A percentile compares a stretch with the other conserved stretches of the same genome.
Evolutionary conservation across 2,888 invertebrate species (phyloP).

Genomic region (Patella pellucida): DNA sequence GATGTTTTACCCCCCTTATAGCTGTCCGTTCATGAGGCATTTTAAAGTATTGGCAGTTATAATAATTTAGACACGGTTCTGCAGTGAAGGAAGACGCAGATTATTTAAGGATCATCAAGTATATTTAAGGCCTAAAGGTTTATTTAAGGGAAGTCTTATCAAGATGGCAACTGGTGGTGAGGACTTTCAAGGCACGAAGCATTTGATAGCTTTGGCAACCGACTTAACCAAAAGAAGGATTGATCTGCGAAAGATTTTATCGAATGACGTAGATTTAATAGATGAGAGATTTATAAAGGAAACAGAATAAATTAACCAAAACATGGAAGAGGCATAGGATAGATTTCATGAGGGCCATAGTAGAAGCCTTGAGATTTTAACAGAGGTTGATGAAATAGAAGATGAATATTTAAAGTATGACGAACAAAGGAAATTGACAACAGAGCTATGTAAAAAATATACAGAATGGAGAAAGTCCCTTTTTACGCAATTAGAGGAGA

Average conservation of each 20-base stretch:
- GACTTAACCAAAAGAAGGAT: not conserved
- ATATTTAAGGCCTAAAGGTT: too few species aligned
- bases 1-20: too few species aligned
- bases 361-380: not conserved
- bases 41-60: too few species aligned
- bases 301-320: not conserved
- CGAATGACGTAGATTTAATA: not conserved
- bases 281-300: not conserved
- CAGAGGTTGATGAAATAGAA: not conserved
- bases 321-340: not conserved
- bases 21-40: too few species aligned
- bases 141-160: too few species aligned
- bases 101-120: too few species aligned
- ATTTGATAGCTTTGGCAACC: too few species aligned
- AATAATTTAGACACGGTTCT: too few species aligned
- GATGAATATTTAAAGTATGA: constrained; percentile 1
- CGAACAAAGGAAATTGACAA: not conserved
- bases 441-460: not conserved
- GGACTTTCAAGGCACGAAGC: too few species aligned
- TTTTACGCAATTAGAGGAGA: too few species aligned
- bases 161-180: too few species aligned
- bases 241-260: not conserved
- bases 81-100: too few species aligned
- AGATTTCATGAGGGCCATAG: not conserved
- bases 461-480: not conserved